A percentile compares a stretch with the other conserved stretches of the same genome.
phyloP scores from a whole-genome alignment of 2,797 vertebrate species.

The Emydoidea blandingii region DNA sequence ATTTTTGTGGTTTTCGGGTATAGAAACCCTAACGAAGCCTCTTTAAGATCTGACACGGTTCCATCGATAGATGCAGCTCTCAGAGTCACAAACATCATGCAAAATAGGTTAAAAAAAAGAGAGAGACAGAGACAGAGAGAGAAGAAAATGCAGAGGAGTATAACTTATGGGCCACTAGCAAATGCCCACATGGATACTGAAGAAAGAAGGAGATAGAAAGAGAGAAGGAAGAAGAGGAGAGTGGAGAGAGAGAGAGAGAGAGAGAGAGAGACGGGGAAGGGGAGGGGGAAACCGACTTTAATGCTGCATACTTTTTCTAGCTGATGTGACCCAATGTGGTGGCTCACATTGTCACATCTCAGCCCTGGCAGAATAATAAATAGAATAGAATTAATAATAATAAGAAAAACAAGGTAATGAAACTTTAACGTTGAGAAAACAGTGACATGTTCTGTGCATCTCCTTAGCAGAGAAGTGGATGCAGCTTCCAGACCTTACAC shows the following conservation, averaged over 20 bases:
- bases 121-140: slow-evolving; percentile 83
- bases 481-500: slow-evolving; percentile 82
- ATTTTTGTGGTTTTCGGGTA: slow-evolving; percentile 99
- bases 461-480: slow-evolving; percentile 79
- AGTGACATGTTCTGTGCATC: slow-evolving; percentile 81
- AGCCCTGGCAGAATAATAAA: slow-evolving; percentile 90
- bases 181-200: slow-evolving; percentile 88
- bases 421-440: slow-evolving; percentile 77
- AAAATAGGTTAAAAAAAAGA: slow-evolving; percentile 91
- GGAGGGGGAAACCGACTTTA: slow-evolving; percentile 90
- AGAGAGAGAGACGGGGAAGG: slow-evolving; percentile 81
- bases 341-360: slow-evolving; percentile 93
- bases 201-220: slow-evolving; percentile 80
- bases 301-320: slow-evolving; percentile 90
- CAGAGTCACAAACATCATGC: slow-evolving; percentile 99
- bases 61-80: slow-evolving; percentile 99
- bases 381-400: slow-evolving; percentile 84
- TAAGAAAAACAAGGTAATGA: slow-evolving; percentile 84
- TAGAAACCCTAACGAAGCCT: slow-evolving; percentile 99
- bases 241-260: slow-evolving; percentile 81
- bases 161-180: slow-evolving; percentile 91
- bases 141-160: slow-evolving; percentile 91
- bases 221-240: slow-evolving; percentile 79
- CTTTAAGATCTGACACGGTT: slow-evolving; percentile 99
- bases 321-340: slow-evolving; percentile 93